Conservation (phyloP, 1,140 invertebrate species). For the Drosophila prosaltans region DNA sequence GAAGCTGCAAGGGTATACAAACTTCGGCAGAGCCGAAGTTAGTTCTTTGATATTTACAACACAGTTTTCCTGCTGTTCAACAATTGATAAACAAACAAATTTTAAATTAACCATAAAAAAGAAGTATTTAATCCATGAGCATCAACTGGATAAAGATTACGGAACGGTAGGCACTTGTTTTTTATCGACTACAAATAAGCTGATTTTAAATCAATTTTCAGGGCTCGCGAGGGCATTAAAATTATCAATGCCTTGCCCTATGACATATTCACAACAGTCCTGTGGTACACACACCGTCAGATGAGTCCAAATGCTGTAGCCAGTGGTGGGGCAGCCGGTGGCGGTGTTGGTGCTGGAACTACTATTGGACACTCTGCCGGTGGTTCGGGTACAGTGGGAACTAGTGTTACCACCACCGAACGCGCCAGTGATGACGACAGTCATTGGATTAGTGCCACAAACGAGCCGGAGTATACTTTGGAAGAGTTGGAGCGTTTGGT, state of each 20-base stretch:
- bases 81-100: not conserved
- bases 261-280: conserved; percentile 76
- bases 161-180: conserved; percentile 57
- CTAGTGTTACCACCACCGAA: conserved; percentile 66
- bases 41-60: no score
- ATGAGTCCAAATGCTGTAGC: conserved; percentile 63
- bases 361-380: conserved; percentile 4
- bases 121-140: conserved; percentile 50
- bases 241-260: conserved; percentile 81
- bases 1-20: no score
- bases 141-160: conserved; percentile 83
- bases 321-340: not conserved
- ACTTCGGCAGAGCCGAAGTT: no score
- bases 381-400: conserved; percentile 47
- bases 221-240: conserved; percentile 82
- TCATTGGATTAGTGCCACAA: conserved; percentile 28
- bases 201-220: conserved; percentile 15
- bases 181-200: not conserved
- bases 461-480: conserved; percentile 71
- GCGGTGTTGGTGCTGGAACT: not conserved
- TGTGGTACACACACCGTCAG: conserved; percentile 81
- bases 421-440: conserved; percentile 38
- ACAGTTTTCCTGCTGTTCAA: not conserved
- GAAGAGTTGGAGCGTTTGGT: conserved; percentile 79
- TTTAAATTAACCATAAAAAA: conserved; percentile 15